Base-by-base conservation (phyloP, 2,113 vertebrate species). In the Hydrochoerus hydrochaeris region DNA sequence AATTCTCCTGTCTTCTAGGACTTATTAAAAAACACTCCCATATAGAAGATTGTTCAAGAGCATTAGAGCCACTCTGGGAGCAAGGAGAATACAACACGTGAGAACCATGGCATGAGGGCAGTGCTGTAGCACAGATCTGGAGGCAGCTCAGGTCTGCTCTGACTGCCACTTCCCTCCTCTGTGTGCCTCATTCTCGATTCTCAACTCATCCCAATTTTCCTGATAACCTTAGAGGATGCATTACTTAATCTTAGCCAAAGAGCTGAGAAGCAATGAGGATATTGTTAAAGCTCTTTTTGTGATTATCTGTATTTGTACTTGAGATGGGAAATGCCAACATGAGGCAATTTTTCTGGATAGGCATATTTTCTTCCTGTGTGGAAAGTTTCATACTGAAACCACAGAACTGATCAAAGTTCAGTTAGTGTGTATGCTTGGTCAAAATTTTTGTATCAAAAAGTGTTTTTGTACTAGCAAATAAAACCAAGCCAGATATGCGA, bases 371-470 rank as follows among this genome's bases (percentile, higher is more conserved):
- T 88, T 38, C 22, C 44, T 90, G 63, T 91, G 35, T 85, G 91
- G 75, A 87, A 9, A 94, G 54, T 60, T 58, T 80, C 63, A 88
- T 30, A 57, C 58, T 41, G 58, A 69, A 46, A 30, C 16, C 81
- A 80, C 17, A 90, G 46, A 17, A 84, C 44, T 30, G 28, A 89
- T 90, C 41, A 80, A 89, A 75, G 87, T 90, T 90, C 67, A 84
- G 26, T 81, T 63, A 35, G n/a, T 85, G 30, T 28, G 22, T 89
- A 69, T 81, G 24, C 91, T 91, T 92, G 26, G 82, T 86, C 86
- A 91, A 96, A 95, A 85, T 60, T 60, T 80, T 89, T 86, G 83
- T 93, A 91, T 89, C 89, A 95, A 95, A 97, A 95, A 67, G 73
- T 75, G 95, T 85, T 91, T 83, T 95, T 95, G 86, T 63, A 69